These are phyloP conservation scores for Montipora efflorescens DNA, from an alignment of 64 coral and sea anemone genomes.

Conservation along the genomic window DNA sequence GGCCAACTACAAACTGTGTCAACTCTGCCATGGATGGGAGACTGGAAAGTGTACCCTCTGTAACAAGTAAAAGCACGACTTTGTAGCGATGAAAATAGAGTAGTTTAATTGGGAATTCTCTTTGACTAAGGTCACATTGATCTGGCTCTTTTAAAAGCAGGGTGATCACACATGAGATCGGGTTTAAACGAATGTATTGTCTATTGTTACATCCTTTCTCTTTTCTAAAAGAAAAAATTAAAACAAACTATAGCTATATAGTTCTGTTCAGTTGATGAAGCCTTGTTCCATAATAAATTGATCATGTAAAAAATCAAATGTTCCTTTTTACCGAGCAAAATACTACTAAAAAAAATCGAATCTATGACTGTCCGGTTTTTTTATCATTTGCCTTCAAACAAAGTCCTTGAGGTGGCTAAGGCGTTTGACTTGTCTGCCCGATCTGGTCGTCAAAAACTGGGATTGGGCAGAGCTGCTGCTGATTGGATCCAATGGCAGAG, in stretches of 20 bases:
- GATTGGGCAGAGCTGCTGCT: not conserved
- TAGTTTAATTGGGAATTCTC: no score
- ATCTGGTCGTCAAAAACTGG: not conserved
- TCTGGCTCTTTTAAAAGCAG: no score
- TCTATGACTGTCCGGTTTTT: not conserved
- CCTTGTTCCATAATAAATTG: not conserved
- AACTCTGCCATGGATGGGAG: slow-evolving; percentile 48
- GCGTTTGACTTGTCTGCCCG: not conserved
- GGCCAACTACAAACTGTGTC: slow-evolving; percentile 47
- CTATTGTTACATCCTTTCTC: slow-evolving; percentile 18
- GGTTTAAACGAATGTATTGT: not conserved
- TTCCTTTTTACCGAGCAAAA: not conserved
- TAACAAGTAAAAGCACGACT: no score
- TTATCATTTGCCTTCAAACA: not conserved
- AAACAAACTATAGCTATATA: not conserved
- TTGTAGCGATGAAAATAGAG: no score
- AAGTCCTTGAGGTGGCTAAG: slow-evolving; percentile 21
- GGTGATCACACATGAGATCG: not conserved
- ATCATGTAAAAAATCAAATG: slow-evolving; percentile 6
- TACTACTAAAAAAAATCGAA: not conserved
- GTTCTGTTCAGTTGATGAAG: not conserved
- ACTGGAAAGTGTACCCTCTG: slow-evolving; percentile 32
- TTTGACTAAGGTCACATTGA: no score
- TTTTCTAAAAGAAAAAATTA: not conserved
- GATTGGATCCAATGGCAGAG: not conserved